Evolutionary conservation across 2,113 vertebrate species (phyloP), one percentile per base, ranked within the genome.

Genomic region (Pelvicachromis taeniatus): DNA sequence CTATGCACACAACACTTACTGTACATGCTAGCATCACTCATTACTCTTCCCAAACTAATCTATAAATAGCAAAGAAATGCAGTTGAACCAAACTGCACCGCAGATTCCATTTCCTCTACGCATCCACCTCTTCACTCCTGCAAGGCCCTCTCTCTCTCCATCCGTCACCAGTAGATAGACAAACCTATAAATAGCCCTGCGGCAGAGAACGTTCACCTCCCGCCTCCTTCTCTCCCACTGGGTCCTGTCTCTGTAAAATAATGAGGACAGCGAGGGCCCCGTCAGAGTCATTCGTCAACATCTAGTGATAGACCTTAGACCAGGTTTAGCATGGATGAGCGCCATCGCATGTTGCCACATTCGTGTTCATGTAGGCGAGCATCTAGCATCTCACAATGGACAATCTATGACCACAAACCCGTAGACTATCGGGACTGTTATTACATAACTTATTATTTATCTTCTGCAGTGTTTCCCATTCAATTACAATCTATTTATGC

Each of bases 181-280:
- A 58, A 83, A 79, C 58, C 94, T 96, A 95, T 91, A 96, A 95
- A 95, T 96, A 96, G 92, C 81, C 78, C 86, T 87, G 92, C 92
- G 17, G 92, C 91, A 92, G 85, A 61, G 80, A 87, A 85, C 78
- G 80, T 89, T 91, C 88, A 89, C 93, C 87, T 91, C 85, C 86
- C 9, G 59, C 87, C 89, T 88, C 81, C 85, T 61, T 82, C 80
- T 65, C 84, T 87, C 87, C 83, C 83, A 50, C 80, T 48, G 81
- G 81, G 79, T 82, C 86, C 77, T 63, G 80, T 85, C 90, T 91
- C 87, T 87, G 59, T 78, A 85, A 90, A 94, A 92, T 93, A 96
- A 94, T 85, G 82, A 92, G 86, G 88, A 89, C 87, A 88, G 85
- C 52, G 65, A 90, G 77, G 88, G 50, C 61, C 77, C 19, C 50